Conservation (phyloP, 2,888 invertebrate genomes). For the Teinopalpus imperialis region DNA sequence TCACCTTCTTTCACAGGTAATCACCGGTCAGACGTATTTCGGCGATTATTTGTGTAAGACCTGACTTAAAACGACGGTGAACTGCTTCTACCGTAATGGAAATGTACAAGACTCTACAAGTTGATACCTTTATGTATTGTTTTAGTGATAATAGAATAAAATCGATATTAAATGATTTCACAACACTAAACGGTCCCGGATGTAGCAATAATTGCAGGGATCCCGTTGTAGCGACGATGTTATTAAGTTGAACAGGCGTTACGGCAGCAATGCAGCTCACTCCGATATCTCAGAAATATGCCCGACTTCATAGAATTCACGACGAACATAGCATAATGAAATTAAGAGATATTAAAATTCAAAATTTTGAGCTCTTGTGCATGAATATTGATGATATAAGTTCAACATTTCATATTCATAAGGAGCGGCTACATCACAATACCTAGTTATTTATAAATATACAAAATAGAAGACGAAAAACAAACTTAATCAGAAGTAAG, state of each 20-base stretch:
- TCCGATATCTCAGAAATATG: constrained; percentile 21
- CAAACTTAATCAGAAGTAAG: constrained; percentile 34
- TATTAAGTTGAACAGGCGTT: constrained; percentile 50
- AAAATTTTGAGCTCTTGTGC: background rate
- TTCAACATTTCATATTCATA: constrained; percentile 24
- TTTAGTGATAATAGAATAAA: too few species aligned
- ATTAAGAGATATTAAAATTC: constrained; percentile 23
- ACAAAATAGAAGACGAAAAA: constrained; percentile 29
- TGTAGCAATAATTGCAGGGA: constrained; percentile 63
- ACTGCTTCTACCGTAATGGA: too few species aligned
- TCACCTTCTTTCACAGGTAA: too few species aligned
- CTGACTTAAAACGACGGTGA: too few species aligned
- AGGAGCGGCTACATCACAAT: constrained; percentile 20
- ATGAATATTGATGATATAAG: background rate
- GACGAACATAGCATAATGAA: constrained; percentile 9
- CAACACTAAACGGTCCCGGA: constrained; percentile 39
- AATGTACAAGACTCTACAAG: too few species aligned
- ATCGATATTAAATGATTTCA: background rate
- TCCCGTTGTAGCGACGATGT: constrained; percentile 47
- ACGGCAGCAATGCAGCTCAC: constrained; percentile 25
- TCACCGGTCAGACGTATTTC: too few species aligned
- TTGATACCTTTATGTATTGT: too few species aligned
- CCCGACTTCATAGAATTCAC: constrained; percentile 17
- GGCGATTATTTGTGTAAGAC: too few species aligned
- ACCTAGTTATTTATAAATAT: constrained; percentile 29